Conservation (phyloP, 1,140 invertebrate species). For the Physella acuta region DNA sequence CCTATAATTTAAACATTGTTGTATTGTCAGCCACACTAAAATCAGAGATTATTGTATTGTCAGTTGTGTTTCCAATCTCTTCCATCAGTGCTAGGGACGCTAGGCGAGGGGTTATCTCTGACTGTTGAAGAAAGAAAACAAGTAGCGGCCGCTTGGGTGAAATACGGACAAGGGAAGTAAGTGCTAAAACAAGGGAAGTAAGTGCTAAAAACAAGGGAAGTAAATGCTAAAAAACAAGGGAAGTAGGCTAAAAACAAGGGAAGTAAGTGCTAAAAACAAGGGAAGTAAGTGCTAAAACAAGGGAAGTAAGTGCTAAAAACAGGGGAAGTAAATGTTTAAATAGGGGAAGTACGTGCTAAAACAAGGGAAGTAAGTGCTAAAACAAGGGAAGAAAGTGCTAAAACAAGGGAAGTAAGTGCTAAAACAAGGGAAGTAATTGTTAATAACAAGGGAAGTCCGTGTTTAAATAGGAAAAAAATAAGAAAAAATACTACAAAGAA, state of each 20-base stretch:
- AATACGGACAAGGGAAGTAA: conserved; percentile 51
- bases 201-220: not conserved
- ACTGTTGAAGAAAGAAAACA: conserved; percentile 72
- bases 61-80: not conserved
- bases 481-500: conserved; percentile 7
- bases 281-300: not conserved
- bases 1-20: not conserved
- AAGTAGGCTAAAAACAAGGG: not conserved
- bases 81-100: conserved; percentile 74
- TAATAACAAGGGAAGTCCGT: no score
- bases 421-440: not conserved
- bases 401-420: not conserved
- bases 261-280: not conserved
- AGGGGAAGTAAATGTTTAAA: not conserved
- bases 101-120: conserved; percentile 75
- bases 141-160: conserved; percentile 71
- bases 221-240: not conserved
- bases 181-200: not conserved
- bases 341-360: not conserved
- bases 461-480: conserved; percentile 4
- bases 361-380: not conserved
- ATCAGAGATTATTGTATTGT: not conserved
- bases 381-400: not conserved
- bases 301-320: not conserved
- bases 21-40: not conserved